Percentiles rank a stretch among this genome's conserved stretches.
These are phyloP conservation scores for Ridgeia piscesae DNA, from an alignment of 1,140 invertebrate genomes.

Conservation along the genomic window DNA sequence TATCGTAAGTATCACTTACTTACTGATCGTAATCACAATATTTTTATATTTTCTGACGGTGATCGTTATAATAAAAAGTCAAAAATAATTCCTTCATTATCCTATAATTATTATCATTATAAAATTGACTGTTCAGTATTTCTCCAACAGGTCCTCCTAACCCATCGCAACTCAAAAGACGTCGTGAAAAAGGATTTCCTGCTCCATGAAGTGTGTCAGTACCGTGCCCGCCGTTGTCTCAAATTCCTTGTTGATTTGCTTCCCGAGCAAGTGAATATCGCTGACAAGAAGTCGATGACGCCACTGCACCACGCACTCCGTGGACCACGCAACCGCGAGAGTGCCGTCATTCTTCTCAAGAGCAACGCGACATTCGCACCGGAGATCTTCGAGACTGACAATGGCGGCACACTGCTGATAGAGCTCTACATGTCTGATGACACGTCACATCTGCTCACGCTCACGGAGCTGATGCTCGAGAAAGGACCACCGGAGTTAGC, in stretches of 20 bases:
- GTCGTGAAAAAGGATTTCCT: constrained; percentile 30
- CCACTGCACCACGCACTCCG: constrained; percentile 30
- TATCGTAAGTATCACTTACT: too few species aligned
- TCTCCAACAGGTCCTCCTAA: constrained; percentile 22
- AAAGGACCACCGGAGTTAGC: constrained; percentile 29
- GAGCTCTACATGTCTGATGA: constrained; percentile 31
- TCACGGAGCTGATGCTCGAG: constrained; percentile 31
- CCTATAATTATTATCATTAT: too few species aligned
- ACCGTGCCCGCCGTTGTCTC: constrained; percentile 28
- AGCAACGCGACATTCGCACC: constrained; percentile 25
- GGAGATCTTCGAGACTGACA: constrained; percentile 32
- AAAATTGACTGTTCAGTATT: background rate
- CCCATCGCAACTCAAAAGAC: constrained; percentile 28
- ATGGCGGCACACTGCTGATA: constrained; percentile 25
- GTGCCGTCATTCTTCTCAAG: constrained; percentile 30
- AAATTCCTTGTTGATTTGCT: constrained; percentile 31
- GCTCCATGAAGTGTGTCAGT: constrained; percentile 31
- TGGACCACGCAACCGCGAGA: constrained; percentile 27
- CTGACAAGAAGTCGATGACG: constrained; percentile 28
- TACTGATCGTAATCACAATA: too few species aligned
- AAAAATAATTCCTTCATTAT: too few species aligned
- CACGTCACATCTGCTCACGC: constrained; percentile 20
- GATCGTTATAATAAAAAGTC: too few species aligned
- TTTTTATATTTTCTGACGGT: too few species aligned
- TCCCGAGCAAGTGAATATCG: constrained; percentile 30